Base-by-base conservation (phyloP, 2,888 invertebrate genomes). In the Megamerina dolium region DNA sequence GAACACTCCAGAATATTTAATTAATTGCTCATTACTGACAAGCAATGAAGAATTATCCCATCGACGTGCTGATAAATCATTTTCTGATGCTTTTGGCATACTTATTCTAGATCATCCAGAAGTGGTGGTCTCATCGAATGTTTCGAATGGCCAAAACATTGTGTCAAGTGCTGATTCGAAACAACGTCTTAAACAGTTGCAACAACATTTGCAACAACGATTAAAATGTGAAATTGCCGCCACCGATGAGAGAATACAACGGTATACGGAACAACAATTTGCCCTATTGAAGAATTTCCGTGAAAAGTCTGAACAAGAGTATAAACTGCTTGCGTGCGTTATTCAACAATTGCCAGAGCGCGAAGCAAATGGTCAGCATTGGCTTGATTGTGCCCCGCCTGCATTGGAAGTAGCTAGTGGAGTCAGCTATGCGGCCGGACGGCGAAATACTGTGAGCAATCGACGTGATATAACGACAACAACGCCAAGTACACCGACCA, bases 221-320 rank as follows among this genome's bases (percentile, higher is more conserved):
- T 70, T 89, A 40, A 80, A 83, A 61, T 75, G 78, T 35, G 83
- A 88, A 70, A 77, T 84, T 39, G 75, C 77, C 34, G 77, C 78
- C 3, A 80, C 85, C 35, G 87, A 88, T 60, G 84, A 85, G 56
- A 77, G 82, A 53, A 83, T 91, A 47, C 79, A 83, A 59, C 78
- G 79, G 47, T 89, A 79, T 70, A 80, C 82, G 50, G 83, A 83
- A 58, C 81, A 82, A 61, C 83, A 87, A 62, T 85, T 85, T 74
- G 79, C 81, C 47, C 75, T 81, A 54, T 76, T 87, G 56, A 86
- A 89, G 63, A 79, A 78, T 51, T 82, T 80, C 66, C 80, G 80
- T 60, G 84, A 84, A 66, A 79, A 77, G 61, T 82, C 83, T 50
- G 82, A 83, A 59, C 80, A 77, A 58, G 87, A 88, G 68, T 81